Conservation (phyloP, 2,888 invertebrate species). For the Tetranychus piercei region DNA sequence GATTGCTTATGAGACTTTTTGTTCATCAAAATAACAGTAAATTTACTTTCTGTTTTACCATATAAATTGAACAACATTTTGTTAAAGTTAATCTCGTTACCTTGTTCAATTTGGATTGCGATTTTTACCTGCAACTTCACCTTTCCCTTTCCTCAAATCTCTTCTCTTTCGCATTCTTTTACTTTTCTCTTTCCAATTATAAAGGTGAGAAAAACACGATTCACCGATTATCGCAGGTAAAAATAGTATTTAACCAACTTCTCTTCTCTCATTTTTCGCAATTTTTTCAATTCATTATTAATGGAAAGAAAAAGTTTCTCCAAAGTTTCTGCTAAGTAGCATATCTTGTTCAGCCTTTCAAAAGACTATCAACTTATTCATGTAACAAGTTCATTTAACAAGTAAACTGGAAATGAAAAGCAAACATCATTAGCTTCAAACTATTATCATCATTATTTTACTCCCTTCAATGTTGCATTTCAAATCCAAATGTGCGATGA, state of each 20-base stretch:
- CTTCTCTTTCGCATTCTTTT: not conserved
- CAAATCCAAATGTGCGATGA: too few relatives aligned
- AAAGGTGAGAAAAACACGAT: constrained; percentile 1
- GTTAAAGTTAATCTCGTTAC: not conserved
- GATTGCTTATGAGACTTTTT: too few relatives aligned
- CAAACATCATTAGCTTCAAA: too few relatives aligned
- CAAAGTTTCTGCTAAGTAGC: not conserved
- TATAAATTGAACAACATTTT: not conserved
- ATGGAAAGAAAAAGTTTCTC: not conserved
- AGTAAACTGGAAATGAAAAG: too few relatives aligned
- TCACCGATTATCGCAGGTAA: not conserved
- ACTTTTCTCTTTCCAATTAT: not conserved
- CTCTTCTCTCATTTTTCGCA: not conserved
- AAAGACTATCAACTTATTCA: not conserved
- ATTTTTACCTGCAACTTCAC: not conserved
- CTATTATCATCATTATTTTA: too few relatives aligned
- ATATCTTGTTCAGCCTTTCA: not conserved
- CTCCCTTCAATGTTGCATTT: too few relatives aligned
- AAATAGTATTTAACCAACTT: not conserved
- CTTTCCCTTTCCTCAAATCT: not conserved
- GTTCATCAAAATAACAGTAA: not conserved
- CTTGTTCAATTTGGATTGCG: not conserved
- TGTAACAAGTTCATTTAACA: not conserved
- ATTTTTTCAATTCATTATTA: constrained; percentile 1
- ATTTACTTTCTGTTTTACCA: not conserved